Base-by-base conservation (phyloP, 2,113 vertebrate genomes). In the Machaerirhynchus nigripectus region DNA sequence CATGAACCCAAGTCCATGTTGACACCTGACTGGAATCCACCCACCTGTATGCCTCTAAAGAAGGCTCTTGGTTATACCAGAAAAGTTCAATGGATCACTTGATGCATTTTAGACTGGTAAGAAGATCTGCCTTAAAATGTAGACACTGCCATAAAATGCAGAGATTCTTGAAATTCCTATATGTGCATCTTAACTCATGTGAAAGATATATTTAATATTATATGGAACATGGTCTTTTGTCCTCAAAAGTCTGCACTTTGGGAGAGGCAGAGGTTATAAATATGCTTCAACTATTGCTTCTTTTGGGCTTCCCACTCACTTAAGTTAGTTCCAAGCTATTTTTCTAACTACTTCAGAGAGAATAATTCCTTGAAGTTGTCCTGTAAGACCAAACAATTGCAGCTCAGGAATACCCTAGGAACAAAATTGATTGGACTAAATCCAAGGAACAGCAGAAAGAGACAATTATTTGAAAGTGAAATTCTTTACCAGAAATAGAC, bases 1-100 rank as follows among this genome's bases (percentile, higher is more conserved):
- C 3, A 2, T 59, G 68, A 92, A 40, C 10, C 13, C 44, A 68
- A 44, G 5, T 19, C 23, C 0, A 0, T 30, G 10, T 1, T 64
- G 44, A 28, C 7, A 37, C 20, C 13, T 71, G 26, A 71, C n/a
- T 28, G 10, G 6, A 86, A n/a, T 20, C 5, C 17, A 28, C 2
- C 14, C 22, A 61, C 9, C 2, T 28, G 5, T 23, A 13, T 71
- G 18, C 6, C 3, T 60, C 52, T 49, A 8, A 79, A 70, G 13
- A 65, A 52, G 19, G 2, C 31, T 57, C 14, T 42, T 49, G 19
- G 7, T 55, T 24, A 44, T 28, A 31, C 1, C 15, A 64, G 26
- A 26, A 33, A 56, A 55, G 11, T n/a, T 80, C 28, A 10, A 3
- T 2, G 1, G 14, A 19, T 40, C 13, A n/a, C 33, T 74, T 18